Percentiles rank a stretch among this genome's conserved stretches.
Evolutionary conservation across 2,113 vertebrate species (phyloP).

Genomic region (Coptodon rendalli): DNA sequence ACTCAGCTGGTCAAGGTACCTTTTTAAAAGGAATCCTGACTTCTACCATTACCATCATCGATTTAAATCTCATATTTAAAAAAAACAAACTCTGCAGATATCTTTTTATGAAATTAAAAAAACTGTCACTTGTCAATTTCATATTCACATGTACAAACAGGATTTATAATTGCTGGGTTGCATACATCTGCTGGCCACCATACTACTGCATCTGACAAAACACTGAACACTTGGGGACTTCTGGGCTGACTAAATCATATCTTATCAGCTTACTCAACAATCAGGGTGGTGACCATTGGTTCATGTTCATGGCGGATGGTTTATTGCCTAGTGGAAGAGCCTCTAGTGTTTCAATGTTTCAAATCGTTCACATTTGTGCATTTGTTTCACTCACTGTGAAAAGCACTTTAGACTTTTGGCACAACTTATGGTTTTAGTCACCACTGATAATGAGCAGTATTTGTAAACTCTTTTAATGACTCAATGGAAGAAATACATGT

Average conservation of each 20-base stretch:
- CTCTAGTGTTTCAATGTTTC: background rate
- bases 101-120: background rate
- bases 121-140: background rate
- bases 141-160: background rate
- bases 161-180: background rate
- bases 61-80: background rate
- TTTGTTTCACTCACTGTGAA: background rate
- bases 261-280: background rate
- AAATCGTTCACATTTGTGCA: background rate
- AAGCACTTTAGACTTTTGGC: background rate
- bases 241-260: background rate
- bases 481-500: background rate
- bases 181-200: background rate
- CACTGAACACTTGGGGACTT: background rate
- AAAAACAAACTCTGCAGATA: background rate
- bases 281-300: background rate
- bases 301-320: rapidly evolving
- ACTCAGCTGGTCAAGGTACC: rapidly evolving
- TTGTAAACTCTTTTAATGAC: background rate
- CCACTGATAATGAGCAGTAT: background rate
- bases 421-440: background rate
- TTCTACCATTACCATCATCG: background rate
- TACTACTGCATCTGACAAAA: background rate
- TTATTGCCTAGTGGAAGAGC: rapidly evolving
- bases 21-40: rapidly evolving